Evolutionary conservation across 1,140 invertebrate species (phyloP).

Genomic region (Drosophila pseudoobscura): DNA sequence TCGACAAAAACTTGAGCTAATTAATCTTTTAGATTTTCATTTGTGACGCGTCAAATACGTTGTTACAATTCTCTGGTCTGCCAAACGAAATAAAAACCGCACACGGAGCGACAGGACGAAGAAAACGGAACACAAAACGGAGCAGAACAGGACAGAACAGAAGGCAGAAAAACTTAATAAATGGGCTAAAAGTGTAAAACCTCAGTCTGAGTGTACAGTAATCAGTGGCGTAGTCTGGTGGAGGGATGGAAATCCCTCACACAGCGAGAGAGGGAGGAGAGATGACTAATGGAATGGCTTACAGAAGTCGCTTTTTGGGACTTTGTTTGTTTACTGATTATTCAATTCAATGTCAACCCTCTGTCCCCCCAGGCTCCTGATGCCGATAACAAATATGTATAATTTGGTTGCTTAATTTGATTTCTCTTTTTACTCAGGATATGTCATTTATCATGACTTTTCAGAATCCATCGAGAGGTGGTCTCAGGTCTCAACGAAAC

Average conservation of each 20-base stretch:
- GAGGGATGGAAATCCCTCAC: constrained; percentile 21
- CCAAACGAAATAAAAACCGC: constrained; percentile 78
- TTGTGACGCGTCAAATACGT: constrained; percentile 81
- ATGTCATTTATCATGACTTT: constrained; percentile 28
- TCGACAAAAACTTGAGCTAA: constrained; percentile 76
- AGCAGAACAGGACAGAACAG: neutral
- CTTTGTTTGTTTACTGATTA: constrained; percentile 58
- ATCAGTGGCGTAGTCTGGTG: constrained; percentile 58
- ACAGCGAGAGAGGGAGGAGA: constrained; percentile 16
- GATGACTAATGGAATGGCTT: constrained; percentile 77
- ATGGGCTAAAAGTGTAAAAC: constrained; percentile 79
- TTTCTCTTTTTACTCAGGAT: constrained; percentile 29
- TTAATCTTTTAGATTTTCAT: constrained; percentile 82
- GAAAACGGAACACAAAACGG: neutral
- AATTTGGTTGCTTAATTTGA: constrained; percentile 49
- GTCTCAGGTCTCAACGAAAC: too few relatives aligned
- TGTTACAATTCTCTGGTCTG: constrained; percentile 69
- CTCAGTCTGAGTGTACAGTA: constrained; percentile 46
- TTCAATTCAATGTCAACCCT: constrained; percentile 46
- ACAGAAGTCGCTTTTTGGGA: constrained; percentile 43
- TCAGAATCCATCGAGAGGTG: neutral
- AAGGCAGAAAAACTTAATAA: constrained; percentile 55
- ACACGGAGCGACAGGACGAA: constrained; percentile 17
- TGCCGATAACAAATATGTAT: constrained; percentile 46
- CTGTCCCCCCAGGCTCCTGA: neutral